Conservation (phyloP, 2,113 vertebrate species). For the Neotoma lepida region DNA sequence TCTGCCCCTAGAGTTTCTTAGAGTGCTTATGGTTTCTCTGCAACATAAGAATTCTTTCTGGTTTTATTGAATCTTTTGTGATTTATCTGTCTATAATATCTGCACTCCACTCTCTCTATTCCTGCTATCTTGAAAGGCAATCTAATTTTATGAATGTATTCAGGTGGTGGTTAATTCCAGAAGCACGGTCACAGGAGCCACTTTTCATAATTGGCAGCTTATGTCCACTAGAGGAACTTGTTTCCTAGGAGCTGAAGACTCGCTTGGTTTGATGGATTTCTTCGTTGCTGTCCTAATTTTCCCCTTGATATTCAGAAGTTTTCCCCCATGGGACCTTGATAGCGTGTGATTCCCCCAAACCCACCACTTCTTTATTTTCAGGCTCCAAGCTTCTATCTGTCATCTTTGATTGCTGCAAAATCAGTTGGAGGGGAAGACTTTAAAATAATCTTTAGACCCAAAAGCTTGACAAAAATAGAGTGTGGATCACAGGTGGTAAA, state of each 20-base stretch:
- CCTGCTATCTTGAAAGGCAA: conserved; percentile 22
- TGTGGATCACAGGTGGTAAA: not conserved
- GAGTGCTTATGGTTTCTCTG: conserved; percentile 6
- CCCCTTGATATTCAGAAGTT: not conserved
- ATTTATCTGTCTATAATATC: not conserved
- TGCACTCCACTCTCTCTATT: not conserved
- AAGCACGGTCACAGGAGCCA: conserved; percentile 22
- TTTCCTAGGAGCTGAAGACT: not conserved
- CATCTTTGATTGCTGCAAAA: conserved; percentile 42
- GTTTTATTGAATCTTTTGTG: conserved; percentile 1
- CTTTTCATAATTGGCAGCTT: not conserved
- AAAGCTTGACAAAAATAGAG: not conserved
- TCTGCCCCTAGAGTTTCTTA: conserved; percentile 27
- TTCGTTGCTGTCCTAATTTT: conserved; percentile 26
- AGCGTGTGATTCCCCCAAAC: not conserved
- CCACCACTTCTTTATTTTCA: not conserved
- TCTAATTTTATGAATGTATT: conserved; percentile 15
- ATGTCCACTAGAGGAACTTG: not conserved
- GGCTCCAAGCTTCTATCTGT: not conserved
- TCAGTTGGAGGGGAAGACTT: conserved; percentile 44
- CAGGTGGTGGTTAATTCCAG: not conserved
- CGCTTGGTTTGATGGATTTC: conserved; percentile 5
- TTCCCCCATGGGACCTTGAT: not conserved
- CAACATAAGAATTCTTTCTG: not conserved
- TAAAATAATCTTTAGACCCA: conserved; percentile 48